phyloP scores from a whole-genome alignment of 2,113 vertebrate species.

The Podarcis cretensis region DNA sequence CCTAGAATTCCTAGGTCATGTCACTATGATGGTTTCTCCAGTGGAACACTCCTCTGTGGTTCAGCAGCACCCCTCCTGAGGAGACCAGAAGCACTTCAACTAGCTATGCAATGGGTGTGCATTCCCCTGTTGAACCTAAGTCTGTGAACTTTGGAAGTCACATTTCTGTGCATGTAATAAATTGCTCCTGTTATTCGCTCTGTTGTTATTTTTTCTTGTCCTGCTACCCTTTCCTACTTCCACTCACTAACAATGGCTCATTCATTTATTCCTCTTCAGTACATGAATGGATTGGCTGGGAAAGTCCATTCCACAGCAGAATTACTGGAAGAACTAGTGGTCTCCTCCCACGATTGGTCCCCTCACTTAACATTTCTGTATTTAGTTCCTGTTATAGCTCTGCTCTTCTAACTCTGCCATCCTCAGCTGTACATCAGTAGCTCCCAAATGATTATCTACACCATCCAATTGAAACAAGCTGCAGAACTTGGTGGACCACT shows the following conservation, averaged over 20 bases:
- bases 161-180: fast-evolving
- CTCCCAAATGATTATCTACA: too few species aligned
- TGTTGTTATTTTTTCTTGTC: neutral
- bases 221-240: neutral
- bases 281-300: neutral
- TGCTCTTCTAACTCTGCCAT: neutral
- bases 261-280: neutral
- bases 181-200: neutral
- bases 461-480: too few species aligned
- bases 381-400: too few species aligned
- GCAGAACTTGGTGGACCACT: too few species aligned
- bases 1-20: neutral
- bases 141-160: neutral
- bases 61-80: constrained; percentile 8
- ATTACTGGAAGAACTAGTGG: neutral
- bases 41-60: constrained; percentile 40
- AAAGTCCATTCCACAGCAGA: neutral
- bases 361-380: neutral
- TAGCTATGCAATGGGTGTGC: constrained; percentile 30
- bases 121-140: fast-evolving
- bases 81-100: neutral
- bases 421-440: too few species aligned
- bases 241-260: fast-evolving
- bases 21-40: neutral
- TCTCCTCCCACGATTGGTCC: neutral